Conservation (phyloP, 2,113 vertebrate genomes). For the Himantopus leucocephalus region DNA sequence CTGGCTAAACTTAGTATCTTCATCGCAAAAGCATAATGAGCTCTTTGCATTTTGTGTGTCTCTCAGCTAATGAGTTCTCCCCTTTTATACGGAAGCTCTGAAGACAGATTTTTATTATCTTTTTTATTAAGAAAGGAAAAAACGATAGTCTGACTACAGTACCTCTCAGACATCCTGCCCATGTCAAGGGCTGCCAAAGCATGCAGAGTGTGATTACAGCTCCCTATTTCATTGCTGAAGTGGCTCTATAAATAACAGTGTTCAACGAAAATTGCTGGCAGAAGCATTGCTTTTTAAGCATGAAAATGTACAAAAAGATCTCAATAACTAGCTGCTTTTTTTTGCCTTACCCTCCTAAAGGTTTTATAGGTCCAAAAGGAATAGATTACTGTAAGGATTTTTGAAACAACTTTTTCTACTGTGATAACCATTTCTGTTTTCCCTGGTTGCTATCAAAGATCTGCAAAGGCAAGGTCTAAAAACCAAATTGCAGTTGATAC, state of each 20-base stretch:
- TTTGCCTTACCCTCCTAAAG: neutral
- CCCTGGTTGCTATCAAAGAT: neutral
- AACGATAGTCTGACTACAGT: neutral
- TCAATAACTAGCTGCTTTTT: neutral
- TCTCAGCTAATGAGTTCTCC: constrained; percentile 20
- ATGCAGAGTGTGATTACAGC: neutral
- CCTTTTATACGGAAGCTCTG: neutral
- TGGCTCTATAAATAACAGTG: constrained; percentile 34
- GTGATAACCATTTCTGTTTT: neutral
- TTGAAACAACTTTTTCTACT: neutral
- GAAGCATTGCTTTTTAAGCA: constrained; percentile 20
- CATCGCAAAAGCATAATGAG: neutral
- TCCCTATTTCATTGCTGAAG: constrained; percentile 29
- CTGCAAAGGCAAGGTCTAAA: neutral
- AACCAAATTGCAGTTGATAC: neutral
- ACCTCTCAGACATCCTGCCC: constrained; percentile 10
- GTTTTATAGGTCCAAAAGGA: neutral
- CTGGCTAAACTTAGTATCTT: constrained; percentile 1
- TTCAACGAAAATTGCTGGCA: constrained; percentile 37
- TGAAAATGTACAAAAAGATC: neutral
- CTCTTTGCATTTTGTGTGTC: neutral
- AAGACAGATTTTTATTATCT: constrained; percentile 8
- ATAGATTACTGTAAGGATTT: neutral
- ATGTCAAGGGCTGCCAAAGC: constrained; percentile 15
- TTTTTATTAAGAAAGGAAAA: neutral